These are phyloP conservation scores for Drosophila mojavensis DNA, from an alignment of 1,140 invertebrate species.

Conservation along the genomic window DNA sequence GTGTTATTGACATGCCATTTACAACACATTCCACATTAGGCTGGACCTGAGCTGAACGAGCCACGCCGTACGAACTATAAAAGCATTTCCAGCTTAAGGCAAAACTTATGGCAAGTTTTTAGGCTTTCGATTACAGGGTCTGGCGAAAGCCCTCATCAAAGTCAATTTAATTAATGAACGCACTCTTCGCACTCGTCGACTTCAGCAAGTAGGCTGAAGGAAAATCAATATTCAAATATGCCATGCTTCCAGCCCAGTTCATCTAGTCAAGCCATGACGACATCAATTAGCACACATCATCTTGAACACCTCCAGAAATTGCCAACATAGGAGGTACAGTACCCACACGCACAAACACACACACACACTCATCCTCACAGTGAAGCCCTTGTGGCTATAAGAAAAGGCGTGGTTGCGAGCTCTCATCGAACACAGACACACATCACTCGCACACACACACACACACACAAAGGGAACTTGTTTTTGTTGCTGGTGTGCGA, in stretches of 20 bases:
- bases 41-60: neutral
- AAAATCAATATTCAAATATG: constrained; percentile 73
- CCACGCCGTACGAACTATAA: neutral
- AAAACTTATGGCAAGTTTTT: constrained; percentile 59
- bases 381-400: constrained; percentile 18
- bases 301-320: constrained; percentile 52
- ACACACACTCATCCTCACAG: neutral
- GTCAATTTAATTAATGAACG: constrained; percentile 77
- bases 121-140: neutral
- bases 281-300: constrained; percentile 75
- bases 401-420: constrained; percentile 68
- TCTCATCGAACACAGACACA: constrained; percentile 9
- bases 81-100: constrained; percentile 22
- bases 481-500: constrained; percentile 47
- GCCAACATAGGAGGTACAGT: constrained; percentile 54
- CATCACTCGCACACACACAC: neutral
- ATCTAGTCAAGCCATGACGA: constrained; percentile 44
- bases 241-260: constrained; percentile 8
- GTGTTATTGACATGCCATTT: constrained; percentile 40
- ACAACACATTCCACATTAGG: constrained; percentile 15
- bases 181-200: constrained; percentile 35
- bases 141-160: constrained; percentile 63
- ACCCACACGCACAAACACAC: constrained; percentile 39
- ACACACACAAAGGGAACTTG: constrained; percentile 45
- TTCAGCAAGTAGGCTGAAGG: neutral